These are phyloP conservation scores for Dolichallabes microphthalmus DNA, from an alignment of 2,113 vertebrate species.

Conservation along the genomic window DNA sequence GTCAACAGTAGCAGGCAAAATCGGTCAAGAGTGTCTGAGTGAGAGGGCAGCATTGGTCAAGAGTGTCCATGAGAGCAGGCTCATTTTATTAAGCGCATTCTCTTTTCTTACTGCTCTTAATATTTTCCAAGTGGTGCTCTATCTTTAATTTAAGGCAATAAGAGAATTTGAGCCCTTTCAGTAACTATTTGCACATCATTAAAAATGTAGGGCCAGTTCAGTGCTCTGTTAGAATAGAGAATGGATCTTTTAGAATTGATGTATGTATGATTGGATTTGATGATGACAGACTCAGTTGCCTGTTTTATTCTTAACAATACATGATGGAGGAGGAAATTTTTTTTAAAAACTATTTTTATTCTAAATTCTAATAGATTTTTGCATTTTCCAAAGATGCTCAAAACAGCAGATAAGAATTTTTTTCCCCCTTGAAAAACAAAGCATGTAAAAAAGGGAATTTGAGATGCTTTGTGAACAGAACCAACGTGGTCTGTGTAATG, in stretches of 20 bases:
- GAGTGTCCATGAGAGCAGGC: background rate
- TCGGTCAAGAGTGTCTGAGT: background rate
- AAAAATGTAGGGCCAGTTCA: background rate
- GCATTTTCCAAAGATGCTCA: constrained; percentile 38
- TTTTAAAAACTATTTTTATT: constrained; percentile 26
- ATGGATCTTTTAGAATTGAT: too few species aligned
- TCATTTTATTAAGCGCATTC: background rate
- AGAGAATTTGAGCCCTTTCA: background rate
- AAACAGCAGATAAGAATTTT: constrained; percentile 47
- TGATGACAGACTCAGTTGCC: background rate
- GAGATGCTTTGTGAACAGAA: constrained; percentile 25
- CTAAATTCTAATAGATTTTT: constrained; percentile 46
- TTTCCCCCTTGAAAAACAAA: constrained; percentile 1
- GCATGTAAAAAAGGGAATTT: background rate
- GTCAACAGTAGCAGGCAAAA: background rate
- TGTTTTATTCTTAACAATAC: too few species aligned
- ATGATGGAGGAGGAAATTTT: constrained; percentile 43
- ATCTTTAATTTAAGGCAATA: background rate
- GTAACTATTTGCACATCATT: background rate
- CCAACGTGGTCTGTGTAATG: constrained; percentile 42
- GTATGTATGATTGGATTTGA: too few species aligned
- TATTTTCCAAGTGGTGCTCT: background rate
- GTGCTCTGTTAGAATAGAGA: background rate
- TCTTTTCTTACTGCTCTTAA: background rate
- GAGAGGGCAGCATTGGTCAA: background rate